These are phyloP conservation scores for Drosophila eohydei DNA, from an alignment of 2,888 invertebrate genomes.

Conservation along the genomic window DNA sequence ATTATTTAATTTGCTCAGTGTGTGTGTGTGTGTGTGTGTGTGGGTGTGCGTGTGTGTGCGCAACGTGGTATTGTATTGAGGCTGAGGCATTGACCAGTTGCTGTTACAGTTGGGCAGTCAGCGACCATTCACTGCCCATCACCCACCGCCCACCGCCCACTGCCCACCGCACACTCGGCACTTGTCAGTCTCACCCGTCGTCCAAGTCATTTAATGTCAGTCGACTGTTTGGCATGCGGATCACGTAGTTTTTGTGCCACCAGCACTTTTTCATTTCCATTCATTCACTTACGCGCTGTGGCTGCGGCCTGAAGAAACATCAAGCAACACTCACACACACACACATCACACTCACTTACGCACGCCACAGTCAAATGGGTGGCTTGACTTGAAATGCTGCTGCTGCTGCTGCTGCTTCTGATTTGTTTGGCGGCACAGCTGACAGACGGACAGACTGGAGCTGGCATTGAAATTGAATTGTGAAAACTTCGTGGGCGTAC, in stretches of 20 bases:
- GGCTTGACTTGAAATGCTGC: conserved; percentile 7
- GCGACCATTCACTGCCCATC: conserved; percentile 9
- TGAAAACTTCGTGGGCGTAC: conserved; percentile 39
- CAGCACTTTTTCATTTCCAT: conserved; percentile 79
- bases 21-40: conserved; percentile 17
- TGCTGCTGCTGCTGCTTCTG: conserved; percentile 15
- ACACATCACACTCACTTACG: neutral
- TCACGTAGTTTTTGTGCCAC: conserved; percentile 73
- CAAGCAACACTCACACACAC: conserved; percentile 9
- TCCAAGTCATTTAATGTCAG: conserved; percentile 46
- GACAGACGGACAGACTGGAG: neutral
- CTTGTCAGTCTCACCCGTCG: conserved; percentile 48
- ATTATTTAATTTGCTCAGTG: conserved; percentile 71
- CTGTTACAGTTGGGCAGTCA: conserved; percentile 17
- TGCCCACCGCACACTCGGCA: conserved; percentile 3
- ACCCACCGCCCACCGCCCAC: neutral
- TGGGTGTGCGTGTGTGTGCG: conserved; percentile 14
- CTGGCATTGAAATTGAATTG: conserved; percentile 61
- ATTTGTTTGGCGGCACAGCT: conserved; percentile 39
- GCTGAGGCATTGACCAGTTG: conserved; percentile 35
- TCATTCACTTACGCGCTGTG: conserved; percentile 71
- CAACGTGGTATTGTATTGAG: conserved; percentile 22
- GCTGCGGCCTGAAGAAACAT: conserved; percentile 14
- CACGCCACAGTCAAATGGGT: neutral
- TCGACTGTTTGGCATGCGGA: conserved; percentile 46